phyloP scores from a whole-genome alignment of 2,113 vertebrate species.

The Charina bottae region DNA sequence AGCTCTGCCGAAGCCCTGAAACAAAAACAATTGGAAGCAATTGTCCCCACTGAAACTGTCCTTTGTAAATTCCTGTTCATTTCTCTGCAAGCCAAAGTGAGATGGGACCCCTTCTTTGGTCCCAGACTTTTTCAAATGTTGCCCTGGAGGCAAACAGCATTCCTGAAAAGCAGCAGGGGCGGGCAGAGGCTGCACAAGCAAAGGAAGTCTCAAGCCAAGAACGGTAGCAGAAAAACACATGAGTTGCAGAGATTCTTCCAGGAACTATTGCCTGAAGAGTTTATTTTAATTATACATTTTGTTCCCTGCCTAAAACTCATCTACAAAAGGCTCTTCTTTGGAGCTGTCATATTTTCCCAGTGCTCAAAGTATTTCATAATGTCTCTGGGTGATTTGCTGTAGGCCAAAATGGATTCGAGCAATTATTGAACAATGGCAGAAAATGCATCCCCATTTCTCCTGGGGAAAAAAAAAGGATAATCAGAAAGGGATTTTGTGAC shows the following conservation, averaged over 20 bases:
- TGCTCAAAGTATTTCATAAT: background rate
- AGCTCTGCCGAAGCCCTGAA: conserved; percentile 51
- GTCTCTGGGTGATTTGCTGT: background rate
- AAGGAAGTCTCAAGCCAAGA: background rate
- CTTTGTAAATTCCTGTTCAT: conserved; percentile 31
- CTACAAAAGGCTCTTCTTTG: conserved; percentile 8
- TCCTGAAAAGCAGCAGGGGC: background rate
- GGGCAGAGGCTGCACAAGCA: background rate
- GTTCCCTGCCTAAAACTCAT: conserved; percentile 47
- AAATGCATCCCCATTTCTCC: background rate
- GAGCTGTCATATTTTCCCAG: background rate
- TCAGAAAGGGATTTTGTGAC: background rate
- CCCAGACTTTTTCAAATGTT: conserved; percentile 14
- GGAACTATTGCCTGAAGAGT: conserved; percentile 21
- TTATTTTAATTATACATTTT: conserved; percentile 54
- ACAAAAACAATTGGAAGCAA: conserved; percentile 49
- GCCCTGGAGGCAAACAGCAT: conserved; percentile 22
- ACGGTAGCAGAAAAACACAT: background rate
- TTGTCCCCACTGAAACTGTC: conserved; percentile 29
- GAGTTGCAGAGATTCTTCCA: conserved; percentile 40
- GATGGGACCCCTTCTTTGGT: background rate
- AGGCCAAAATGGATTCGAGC: background rate
- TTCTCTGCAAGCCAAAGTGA: conserved; percentile 32
- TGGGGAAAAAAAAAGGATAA: background rate
- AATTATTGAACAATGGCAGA: background rate